A percentile compares a stretch with the other conserved stretches of the same genome.
Evolutionary conservation across 2,888 invertebrate species (phyloP).

Genomic region (Diachrysia chrysitis): DNA sequence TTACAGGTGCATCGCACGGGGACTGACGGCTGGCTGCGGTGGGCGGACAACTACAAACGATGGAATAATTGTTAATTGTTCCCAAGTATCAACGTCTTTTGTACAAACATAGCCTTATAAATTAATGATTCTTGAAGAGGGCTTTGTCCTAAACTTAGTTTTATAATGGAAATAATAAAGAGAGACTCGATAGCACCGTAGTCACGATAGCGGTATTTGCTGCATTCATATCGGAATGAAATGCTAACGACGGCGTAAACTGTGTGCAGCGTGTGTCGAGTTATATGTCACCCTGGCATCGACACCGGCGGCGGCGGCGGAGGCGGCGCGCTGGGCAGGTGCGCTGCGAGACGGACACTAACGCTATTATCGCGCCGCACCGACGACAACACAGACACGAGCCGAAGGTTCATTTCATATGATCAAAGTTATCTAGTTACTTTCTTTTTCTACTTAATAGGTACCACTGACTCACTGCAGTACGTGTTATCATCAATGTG

Average conservation of each 20-base stretch:
- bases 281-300: slow-evolving; percentile 8
- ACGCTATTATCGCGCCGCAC: slow-evolving; percentile 55
- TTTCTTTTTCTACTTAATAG: too few relatives aligned
- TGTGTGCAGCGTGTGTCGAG: slow-evolving; percentile 6
- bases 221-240: neutral
- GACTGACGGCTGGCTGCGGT: too few relatives aligned
- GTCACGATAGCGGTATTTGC: neutral
- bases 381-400: slow-evolving; percentile 18
- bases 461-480: too few relatives aligned
- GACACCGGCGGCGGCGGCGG: slow-evolving; percentile 8
- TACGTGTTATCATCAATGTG: too few relatives aligned
- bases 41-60: too few relatives aligned
- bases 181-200: too few relatives aligned
- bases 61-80: too few relatives aligned
- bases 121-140: neutral
- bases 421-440: too few relatives aligned
- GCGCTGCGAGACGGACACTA: slow-evolving; percentile 52
- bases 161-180: too few relatives aligned
- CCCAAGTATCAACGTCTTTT: too few relatives aligned
- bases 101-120: neutral
- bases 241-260: neutral
- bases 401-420: slow-evolving; percentile 20
- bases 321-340: slow-evolving; percentile 25
- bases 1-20: too few relatives aligned
- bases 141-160: neutral